Evolutionary conservation across 2,113 vertebrate species (phyloP), one percentile per base, ranked within the genome.

Genomic region (Tautogolabrus adspersus): DNA sequence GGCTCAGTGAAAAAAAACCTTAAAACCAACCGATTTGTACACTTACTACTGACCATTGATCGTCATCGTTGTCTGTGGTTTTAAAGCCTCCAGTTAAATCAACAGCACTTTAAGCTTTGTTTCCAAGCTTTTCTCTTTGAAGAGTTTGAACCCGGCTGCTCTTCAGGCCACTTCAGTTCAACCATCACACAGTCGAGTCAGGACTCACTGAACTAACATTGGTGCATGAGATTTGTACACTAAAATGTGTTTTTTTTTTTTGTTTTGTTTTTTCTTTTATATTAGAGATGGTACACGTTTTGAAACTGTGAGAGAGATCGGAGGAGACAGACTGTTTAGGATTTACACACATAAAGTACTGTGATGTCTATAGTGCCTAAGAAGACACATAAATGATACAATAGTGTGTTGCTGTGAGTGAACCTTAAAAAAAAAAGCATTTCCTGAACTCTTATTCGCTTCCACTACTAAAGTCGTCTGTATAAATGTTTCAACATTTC

Each of bases 71-170:
- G n/a, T 19, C 47, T 8, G 18, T 69, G 52, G 66, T 37, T 26
- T 63, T 15, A 61, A 80, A 77, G 40, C 59, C 66, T 79, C 37
- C 21, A 56, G 23, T 77, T 21, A 72, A 75, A 87, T 83, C 78
- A 72, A 77, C 52, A 76, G 89, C 85, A 92, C 83, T 83, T 87
- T 83, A 70, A 66, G 62, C 62, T 82, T 89, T 78, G 38, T 69
- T 75, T 66, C 37, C 40, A 62, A 55, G 58, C 44, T 76, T 76
- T 61, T 81, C 54, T 61, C 51, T 12, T 18, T 65, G 67, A 66
- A 71, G 66, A 87, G 56, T 66, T 78, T 87, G 65, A 87, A 58
- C 72, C 55, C 44, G 38, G 10, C 34, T 37, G 52, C 34, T 69
- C 59, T 75, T 73, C 18, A 79, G 82, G 75, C 79, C 76, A 80